Evolutionary conservation across 2,113 vertebrate genomes (phyloP).

Genomic region (Egretta garzetta): DNA sequence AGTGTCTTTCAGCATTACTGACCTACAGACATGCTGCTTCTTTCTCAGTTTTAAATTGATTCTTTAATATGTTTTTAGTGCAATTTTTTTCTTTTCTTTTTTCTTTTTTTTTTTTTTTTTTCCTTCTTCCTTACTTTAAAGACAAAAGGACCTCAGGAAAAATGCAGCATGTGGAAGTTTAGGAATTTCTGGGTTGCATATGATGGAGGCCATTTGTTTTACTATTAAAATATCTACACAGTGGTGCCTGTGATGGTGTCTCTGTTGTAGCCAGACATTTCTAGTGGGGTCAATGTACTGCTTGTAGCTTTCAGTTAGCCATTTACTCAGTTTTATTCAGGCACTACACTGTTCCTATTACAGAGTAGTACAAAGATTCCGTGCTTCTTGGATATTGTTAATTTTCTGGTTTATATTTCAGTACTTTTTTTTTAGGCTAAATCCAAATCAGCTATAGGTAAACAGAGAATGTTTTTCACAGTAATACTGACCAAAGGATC

Average conservation of each 20-base stretch:
- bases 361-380: background rate
- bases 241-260: background rate
- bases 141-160: background rate
- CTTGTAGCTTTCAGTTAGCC: conserved; percentile 10
- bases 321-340: conserved; percentile 13
- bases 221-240: background rate
- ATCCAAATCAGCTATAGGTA: background rate
- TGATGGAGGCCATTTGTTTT: background rate
- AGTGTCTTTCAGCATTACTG: background rate
- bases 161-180: background rate
- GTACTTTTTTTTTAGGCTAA: background rate
- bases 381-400: background rate
- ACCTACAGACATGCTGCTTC: fast-evolving
- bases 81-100: background rate
- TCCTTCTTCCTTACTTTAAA: background rate
- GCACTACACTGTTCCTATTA: background rate
- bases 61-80: background rate
- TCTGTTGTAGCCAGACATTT: background rate
- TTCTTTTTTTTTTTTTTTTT: too few relatives aligned
- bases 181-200: background rate
- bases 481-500: background rate
- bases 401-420: background rate
- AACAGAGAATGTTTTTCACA: background rate
- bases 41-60: background rate
- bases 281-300: background rate